Evolutionary conservation across 2,797 vertebrate genomes (phyloP), one percentile per base, ranked within the genome.

Genomic region (Harpagifer antarcticus): DNA sequence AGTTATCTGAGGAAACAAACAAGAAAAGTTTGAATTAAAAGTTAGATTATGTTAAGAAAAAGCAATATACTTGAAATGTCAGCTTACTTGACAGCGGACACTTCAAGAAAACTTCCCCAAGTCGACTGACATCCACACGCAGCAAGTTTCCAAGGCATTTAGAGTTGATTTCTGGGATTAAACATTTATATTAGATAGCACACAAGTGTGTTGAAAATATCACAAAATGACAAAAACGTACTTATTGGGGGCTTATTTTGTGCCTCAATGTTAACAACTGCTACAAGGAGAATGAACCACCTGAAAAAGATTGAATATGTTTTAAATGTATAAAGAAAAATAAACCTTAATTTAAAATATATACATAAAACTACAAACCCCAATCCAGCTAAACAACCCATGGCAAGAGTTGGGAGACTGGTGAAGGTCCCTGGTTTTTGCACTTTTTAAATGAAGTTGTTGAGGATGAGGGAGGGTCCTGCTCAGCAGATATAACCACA

Each of bases 131-230:
- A 16, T 78, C 82, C 62, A 95, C 74, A 37, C 86, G 87, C 82
- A 94, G 60, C 3, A 93, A 0, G 47, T 89, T 94, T 9, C 90
- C 94, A 20, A 93, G 66, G 48, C 94, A 95, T 74, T 85, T 68
- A 5, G 86, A 65, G 1, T 20, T 8, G 48, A 94, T 48, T 61
- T 48, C 92, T 94, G 50, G 14, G 20, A 58, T 40, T 47, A 16
- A 58, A 64, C 8, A 79, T 7, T 13, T 17, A 19, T 2, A 23
- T 14, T 11, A 52, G 9, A 44, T 2, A 47, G 11, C 0, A 37
- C 3, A 14, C 2, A 33, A 57, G 3, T 17, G 37, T 16, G 9
- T 9, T 23, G 33, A 7, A 27, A 20, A 9, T 8, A 42, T 0
- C 9, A 16, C 20, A 9, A 11, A 14, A n/a, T 31, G 11, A 17